Conservation (phyloP, 2,113 vertebrate species). For the Gnathonemus longibarbis region DNA sequence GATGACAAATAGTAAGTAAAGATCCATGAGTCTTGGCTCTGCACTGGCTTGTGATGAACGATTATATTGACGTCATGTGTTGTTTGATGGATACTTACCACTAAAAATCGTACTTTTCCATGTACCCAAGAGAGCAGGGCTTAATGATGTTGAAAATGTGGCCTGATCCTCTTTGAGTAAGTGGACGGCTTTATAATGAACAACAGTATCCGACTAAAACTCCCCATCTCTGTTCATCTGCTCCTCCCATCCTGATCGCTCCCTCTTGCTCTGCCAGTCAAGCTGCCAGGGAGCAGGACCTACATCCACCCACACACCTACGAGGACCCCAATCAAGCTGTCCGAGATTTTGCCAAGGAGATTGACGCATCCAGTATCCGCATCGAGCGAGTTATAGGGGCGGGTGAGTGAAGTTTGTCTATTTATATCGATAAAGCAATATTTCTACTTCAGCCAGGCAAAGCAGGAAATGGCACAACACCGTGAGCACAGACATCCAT, state of each 20-base stretch:
- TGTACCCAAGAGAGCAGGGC: background rate
- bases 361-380: constrained; percentile 69
- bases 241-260: background rate
- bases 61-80: background rate
- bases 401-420: constrained; percentile 49
- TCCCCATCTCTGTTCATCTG: background rate
- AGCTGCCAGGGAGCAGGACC: constrained; percentile 66
- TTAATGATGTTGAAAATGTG: constrained; percentile 4
- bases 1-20: background rate
- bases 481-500: background rate
- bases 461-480: background rate
- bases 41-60: background rate
- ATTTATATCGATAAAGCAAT: background rate
- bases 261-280: constrained; percentile 48
- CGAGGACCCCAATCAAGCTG: constrained; percentile 70
- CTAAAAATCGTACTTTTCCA: background rate
- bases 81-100: background rate
- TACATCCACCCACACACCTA: constrained; percentile 73
- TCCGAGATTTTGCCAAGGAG: constrained; percentile 72
- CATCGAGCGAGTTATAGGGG: constrained; percentile 70
- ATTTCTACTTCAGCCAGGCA: background rate
- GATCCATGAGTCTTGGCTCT: background rate
- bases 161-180: constrained; percentile 2
- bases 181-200: background rate
- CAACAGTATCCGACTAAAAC: background rate